Evolutionary conservation across 2,113 vertebrate species (phyloP).

Genomic region (Megaleporinus macrocephalus): DNA sequence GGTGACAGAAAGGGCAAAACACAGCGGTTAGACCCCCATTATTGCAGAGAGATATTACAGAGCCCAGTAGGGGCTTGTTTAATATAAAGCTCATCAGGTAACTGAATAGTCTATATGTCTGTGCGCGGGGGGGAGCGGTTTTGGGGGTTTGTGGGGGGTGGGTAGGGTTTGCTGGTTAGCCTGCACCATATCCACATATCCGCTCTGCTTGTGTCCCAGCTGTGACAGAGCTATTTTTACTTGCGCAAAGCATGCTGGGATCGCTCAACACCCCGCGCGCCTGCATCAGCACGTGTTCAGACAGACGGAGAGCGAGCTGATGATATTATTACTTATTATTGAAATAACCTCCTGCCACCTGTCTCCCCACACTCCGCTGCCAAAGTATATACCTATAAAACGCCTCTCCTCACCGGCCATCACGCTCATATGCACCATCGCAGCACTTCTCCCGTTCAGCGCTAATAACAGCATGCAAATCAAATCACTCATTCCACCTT

Average conservation of each 20-base stretch:
- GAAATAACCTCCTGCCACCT: constrained; percentile 96
- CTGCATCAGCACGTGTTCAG: constrained; percentile 83
- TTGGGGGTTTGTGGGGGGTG: constrained; percentile 54
- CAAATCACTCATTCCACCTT: background rate
- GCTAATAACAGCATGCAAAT: background rate
- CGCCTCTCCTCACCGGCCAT: constrained; percentile 71
- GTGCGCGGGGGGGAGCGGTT: constrained; percentile 49
- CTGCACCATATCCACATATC: constrained; percentile 21
- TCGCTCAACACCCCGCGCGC: constrained; percentile 81
- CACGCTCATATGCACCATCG: constrained; percentile 55
- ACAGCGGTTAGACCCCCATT: constrained; percentile 5
- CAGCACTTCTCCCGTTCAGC: background rate
- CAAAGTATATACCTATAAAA: constrained; percentile 88
- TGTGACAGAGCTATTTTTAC: constrained; percentile 74
- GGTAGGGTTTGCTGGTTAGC: constrained; percentile 54
- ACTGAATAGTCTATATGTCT: background rate
- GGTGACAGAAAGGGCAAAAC: background rate
- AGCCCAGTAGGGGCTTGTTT: background rate
- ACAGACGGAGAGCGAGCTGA: constrained; percentile 76
- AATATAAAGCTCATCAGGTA: constrained; percentile 23
- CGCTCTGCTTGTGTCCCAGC: constrained; percentile 77
- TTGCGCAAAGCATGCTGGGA: constrained; percentile 79
- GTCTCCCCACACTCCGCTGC: constrained; percentile 83
- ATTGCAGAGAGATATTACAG: constrained; percentile 10
- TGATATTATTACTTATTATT: constrained; percentile 93